Evolutionary conservation across 1,140 invertebrate species (phyloP).

Genomic region (Plectrocnemia conspersa): DNA sequence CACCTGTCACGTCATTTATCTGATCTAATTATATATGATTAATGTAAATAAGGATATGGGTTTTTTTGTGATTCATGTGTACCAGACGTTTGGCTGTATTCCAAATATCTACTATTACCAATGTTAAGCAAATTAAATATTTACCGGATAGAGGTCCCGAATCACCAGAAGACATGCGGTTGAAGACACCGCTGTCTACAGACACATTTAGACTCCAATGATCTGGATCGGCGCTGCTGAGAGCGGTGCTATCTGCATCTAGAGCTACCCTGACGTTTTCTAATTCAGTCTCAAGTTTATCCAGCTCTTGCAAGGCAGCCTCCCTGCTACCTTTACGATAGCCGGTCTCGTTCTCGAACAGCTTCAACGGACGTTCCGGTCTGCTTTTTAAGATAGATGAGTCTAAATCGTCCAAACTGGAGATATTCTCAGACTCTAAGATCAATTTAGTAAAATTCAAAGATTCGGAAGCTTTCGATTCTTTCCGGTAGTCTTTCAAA

Average conservation of each 20-base stretch:
- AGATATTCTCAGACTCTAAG: slow-evolving; percentile 7
- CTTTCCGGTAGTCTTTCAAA: slow-evolving; percentile 10
- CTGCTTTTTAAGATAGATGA: too few relatives aligned
- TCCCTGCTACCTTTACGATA: slow-evolving; percentile 21
- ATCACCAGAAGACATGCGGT: slow-evolving; percentile 54
- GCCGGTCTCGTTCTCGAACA: slow-evolving; percentile 21
- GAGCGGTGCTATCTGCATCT: slow-evolving; percentile 47
- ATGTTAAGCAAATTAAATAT: too few relatives aligned
- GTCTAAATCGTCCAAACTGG: too few relatives aligned
- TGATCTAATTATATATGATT: too few relatives aligned
- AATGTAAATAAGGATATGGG: too few relatives aligned
- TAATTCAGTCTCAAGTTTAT: slow-evolving; percentile 49
- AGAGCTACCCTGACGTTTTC: slow-evolving; percentile 49
- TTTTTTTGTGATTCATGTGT: too few relatives aligned
- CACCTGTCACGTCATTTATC: too few relatives aligned
- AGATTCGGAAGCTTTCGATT: slow-evolving; percentile 1
- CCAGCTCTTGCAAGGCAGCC: slow-evolving; percentile 37
- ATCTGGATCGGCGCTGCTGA: slow-evolving; percentile 45
- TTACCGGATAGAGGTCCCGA: slow-evolving; percentile 50
- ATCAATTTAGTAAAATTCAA: slow-evolving; percentile 12
- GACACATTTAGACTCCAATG: slow-evolving; percentile 52
- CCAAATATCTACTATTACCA: too few relatives aligned
- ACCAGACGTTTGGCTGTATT: too few relatives aligned
- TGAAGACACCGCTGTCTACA: slow-evolving; percentile 53
- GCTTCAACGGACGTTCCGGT: slow-evolving; percentile 21